Conservation (phyloP, 2,113 vertebrate species). For the Mungos mungo region DNA sequence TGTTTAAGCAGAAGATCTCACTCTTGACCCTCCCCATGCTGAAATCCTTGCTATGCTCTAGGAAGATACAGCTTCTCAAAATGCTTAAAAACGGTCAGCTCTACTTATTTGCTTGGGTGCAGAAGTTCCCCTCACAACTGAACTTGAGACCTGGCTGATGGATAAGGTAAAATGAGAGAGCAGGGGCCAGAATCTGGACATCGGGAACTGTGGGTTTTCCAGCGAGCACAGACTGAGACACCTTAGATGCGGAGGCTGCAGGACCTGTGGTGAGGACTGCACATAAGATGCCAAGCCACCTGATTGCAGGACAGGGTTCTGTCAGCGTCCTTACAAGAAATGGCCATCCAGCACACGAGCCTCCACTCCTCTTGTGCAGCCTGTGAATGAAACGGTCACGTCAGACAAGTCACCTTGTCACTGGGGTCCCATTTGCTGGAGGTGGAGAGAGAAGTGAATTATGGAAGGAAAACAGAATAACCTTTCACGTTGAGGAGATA, state of each 20-base stretch:
- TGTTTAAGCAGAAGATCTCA: not conserved
- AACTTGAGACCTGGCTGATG: not conserved
- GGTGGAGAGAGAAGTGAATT: not conserved
- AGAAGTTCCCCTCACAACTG: not conserved
- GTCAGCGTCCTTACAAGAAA: not conserved
- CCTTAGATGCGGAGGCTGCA: not conserved
- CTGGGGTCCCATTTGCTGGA: not conserved
- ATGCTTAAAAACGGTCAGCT: not conserved
- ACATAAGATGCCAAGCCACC: not conserved
- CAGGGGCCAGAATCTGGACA: not conserved
- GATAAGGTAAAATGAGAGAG: not conserved
- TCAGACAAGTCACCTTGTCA: not conserved
- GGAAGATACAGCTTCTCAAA: not conserved
- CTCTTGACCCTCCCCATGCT: not conserved
- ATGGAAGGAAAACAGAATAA: not conserved
- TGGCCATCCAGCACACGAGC: not conserved
- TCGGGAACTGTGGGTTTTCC: not conserved
- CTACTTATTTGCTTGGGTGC: not conserved
- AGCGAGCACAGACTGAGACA: not conserved
- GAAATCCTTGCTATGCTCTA: not conserved
- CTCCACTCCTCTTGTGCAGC: not conserved
- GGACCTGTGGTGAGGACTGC: not conserved
- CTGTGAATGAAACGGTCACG: rapidly evolving
- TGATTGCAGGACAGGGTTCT: not conserved
- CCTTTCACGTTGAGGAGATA: not conserved